Base-by-base conservation (phyloP, 2,888 invertebrate species). In the Cheilosia scutellata region DNA sequence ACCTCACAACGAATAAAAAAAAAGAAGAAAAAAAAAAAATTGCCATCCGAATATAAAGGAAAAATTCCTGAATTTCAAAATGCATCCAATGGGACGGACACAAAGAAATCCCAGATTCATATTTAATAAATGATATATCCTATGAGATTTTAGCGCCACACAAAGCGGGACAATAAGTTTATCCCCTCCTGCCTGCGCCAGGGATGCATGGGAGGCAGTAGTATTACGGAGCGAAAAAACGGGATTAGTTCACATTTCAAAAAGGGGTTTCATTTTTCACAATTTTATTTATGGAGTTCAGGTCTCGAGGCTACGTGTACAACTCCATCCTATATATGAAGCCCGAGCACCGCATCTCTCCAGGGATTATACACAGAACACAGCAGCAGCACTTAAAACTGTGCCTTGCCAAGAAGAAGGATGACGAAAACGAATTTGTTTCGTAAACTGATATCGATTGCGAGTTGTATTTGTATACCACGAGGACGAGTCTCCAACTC, bases 111-210 rank as follows among this genome's bases (percentile, higher is more conserved):
- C 80, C 84, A 76, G 82, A 74, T 86, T 86, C 82, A 86, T 86
- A 82, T 86, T 86, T 82, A 76, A 86, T 86, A 86, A 86, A 86
- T 86, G 82, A 86, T 86, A 75, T 86, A 86, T 80, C 86, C 82
- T 79, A 74, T 57, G 62, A 79, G 83, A 79, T 79, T 74, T 86
- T 82, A 86, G 76, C 86, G 82, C 82, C 86, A 82, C 82, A 76
- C 76, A 86, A 82, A 80, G 80, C 76, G 55, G 71, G 71, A 80
- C 84, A 86, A 82, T 86, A 68, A 71, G 65, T 58, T 63, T 53
- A 75, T 20, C 27, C 47, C 33, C 62, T 5, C 44, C 4, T 20
- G 33, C 29, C 55, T 29, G 11, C n/a, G 5, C 29, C 6, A 13
- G 58, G 9, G 57, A 5, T 29, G 13, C 40, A 62, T 9, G 33